Percentiles rank a stretch among this genome's conserved stretches.
Evolutionary conservation across 2,888 invertebrate genomes (phyloP).

Genomic region (Lochmaea capreae): DNA sequence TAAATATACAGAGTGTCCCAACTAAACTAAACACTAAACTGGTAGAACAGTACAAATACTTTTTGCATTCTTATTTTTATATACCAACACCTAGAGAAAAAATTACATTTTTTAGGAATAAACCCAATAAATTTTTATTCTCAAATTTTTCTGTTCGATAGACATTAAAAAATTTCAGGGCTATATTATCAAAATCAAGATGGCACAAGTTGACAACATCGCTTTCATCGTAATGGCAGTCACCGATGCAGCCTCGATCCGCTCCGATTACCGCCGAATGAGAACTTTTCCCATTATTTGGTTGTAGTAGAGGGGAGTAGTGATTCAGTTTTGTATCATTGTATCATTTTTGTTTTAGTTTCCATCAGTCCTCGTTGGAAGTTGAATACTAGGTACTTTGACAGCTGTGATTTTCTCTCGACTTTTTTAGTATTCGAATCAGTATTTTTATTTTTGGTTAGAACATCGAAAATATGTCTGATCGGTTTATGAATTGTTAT

Average conservation of each 20-base stretch:
- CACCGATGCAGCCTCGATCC: slow-evolving; percentile 29
- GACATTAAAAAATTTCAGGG: too few species aligned
- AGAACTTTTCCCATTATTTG: slow-evolving; percentile 35
- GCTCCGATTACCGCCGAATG: slow-evolving; percentile 29
- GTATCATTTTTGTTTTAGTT: slow-evolving; percentile 21
- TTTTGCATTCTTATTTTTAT: too few species aligned
- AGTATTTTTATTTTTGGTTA: slow-evolving; percentile 11
- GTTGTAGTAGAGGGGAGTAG: slow-evolving; percentile 22
- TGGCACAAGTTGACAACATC: slow-evolving; percentile 10
- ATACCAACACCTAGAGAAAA: too few species aligned
- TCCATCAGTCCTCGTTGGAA: not conserved
- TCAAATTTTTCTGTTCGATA: too few species aligned
- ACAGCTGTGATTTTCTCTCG: slow-evolving; percentile 1
- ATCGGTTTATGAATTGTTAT: slow-evolving; percentile 13
- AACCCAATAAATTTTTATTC: too few species aligned
- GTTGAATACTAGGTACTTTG: not conserved
- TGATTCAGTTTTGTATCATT: slow-evolving; percentile 20
- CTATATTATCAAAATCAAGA: not conserved
- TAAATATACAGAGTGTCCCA: too few species aligned
- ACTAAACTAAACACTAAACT: too few species aligned
- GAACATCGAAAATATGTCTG: slow-evolving; percentile 8
- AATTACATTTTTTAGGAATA: too few species aligned
- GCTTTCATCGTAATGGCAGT: slow-evolving; percentile 21
- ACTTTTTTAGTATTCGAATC: slow-evolving; percentile 18
- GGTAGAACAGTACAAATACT: too few species aligned